Base-by-base conservation (phyloP, 2,113 vertebrate genomes). In the sheep (Ovis aries) region DNA sequence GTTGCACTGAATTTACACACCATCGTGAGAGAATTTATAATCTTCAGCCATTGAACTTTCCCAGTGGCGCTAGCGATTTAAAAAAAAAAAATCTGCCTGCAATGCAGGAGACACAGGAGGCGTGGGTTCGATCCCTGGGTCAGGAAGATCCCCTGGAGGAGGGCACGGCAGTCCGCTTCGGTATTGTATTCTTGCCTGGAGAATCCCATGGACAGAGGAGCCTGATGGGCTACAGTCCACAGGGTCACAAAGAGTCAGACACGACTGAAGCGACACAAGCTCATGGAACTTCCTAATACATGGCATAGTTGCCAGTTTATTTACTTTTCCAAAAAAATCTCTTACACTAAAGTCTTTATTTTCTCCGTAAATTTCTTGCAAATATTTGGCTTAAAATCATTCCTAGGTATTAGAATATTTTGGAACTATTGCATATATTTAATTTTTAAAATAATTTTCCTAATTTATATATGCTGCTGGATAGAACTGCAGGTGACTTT, bases 11-110 rank as follows among this genome's bases (percentile, higher is more conserved):
- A 67, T 88, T 62, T 93, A 43, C 40, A 78, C 2, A 16, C 8
- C 17, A 57, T 57, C 25, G 11, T 71, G 33, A 13, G n/a, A 90
- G 17, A 71, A 91, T 91, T 85, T 64, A 21, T 89, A 48, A 62
- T 40, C 17, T 48, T 62, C 29, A 31, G 8, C 53, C 57, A 1
- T 9, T 60, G 55, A 87, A 31, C 4, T 62, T 40, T 52, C 67
- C n/a, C 67, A 71, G 67, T 40, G 67, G 10, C 0, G 0, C n/a
- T 71, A 71, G n/a, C 0, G 1, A 40, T 71, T 19, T 2, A n/a
- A 64, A 64, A 19, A 59, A 57, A n/a, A 10, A 36, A 11, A 36
- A 6, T 2, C 67, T 23, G 19, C 67, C 10, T 71, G 67, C 9
- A 71, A 12, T 2, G 67, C 67, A 71, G n/a, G 64, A 71, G 8